Conservation (phyloP, 2,113 vertebrate genomes). For the Crotalus horridus region DNA sequence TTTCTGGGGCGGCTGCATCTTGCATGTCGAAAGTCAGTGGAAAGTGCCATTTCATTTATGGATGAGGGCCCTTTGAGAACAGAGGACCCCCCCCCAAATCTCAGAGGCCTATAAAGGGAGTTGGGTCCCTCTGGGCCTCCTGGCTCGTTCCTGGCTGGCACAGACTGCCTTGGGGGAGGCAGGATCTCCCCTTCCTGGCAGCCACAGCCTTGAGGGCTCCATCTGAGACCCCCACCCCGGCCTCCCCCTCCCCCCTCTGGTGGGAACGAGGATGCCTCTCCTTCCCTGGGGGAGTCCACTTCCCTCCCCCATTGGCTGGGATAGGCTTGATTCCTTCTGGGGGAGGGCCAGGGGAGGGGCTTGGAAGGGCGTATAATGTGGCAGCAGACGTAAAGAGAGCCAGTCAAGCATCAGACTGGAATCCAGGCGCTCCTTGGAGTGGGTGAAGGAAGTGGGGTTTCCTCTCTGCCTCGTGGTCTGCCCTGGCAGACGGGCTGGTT, state of each 20-base stretch:
- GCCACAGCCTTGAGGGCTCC: not conserved
- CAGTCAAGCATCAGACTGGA: not conserved
- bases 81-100: not conserved
- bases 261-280: not conserved
- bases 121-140: not conserved
- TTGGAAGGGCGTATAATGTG: not conserved
- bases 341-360: not conserved
- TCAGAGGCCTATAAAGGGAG: not conserved
- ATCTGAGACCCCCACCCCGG: not conserved
- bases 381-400: not conserved
- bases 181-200: no score
- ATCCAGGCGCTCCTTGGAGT: not conserved
- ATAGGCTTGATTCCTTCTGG: not conserved
- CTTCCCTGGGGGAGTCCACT: not conserved
- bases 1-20: not conserved
- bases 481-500: not conserved
- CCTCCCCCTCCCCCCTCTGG: not conserved
- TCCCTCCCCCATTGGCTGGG: not conserved
- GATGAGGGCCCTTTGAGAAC: not conserved
- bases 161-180: not conserved
- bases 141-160: not conserved
- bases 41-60: not conserved
- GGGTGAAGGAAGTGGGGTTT: not conserved
- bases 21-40: not conserved
- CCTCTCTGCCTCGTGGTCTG: not conserved